Conservation (phyloP, 2,113 vertebrate species). For the Tenrec ecaudatus region DNA sequence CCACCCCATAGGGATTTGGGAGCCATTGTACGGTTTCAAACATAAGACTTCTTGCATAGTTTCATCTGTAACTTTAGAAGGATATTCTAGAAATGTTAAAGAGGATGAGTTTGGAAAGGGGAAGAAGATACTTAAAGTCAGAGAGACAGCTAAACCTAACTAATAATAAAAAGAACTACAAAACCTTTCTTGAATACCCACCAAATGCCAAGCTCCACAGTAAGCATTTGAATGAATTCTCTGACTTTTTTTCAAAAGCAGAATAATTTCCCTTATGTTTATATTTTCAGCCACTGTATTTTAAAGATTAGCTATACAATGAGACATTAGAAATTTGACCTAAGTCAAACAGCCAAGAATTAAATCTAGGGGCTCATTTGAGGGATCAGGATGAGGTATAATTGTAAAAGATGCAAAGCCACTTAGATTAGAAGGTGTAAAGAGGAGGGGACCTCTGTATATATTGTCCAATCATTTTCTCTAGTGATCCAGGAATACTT, state of each 20-base stretch:
- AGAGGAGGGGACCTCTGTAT: too few relatives aligned
- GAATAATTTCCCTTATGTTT: background rate
- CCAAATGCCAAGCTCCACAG: too few relatives aligned
- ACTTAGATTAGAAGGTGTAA: background rate
- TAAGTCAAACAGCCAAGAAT: background rate
- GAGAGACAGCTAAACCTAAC: background rate
- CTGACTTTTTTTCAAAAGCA: background rate
- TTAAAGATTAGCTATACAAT: background rate
- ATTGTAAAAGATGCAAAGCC: background rate
- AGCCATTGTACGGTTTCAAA: background rate
- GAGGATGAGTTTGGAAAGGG: background rate
- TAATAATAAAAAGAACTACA: background rate
- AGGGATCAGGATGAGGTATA: background rate
- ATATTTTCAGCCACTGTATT: background rate
- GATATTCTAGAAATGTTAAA: background rate
- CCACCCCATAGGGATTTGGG: background rate
- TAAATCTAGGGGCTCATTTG: background rate
- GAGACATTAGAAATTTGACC: background rate
- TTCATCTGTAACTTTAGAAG: slow-evolving; percentile 34
- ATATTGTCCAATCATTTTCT: background rate
- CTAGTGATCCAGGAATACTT: background rate
- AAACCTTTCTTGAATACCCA: background rate
- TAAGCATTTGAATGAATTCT: background rate
- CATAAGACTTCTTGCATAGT: background rate
- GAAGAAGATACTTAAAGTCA: background rate